Evolutionary conservation across 2,797 vertebrate genomes (phyloP).

Genomic region (Acanthis flammea): DNA sequence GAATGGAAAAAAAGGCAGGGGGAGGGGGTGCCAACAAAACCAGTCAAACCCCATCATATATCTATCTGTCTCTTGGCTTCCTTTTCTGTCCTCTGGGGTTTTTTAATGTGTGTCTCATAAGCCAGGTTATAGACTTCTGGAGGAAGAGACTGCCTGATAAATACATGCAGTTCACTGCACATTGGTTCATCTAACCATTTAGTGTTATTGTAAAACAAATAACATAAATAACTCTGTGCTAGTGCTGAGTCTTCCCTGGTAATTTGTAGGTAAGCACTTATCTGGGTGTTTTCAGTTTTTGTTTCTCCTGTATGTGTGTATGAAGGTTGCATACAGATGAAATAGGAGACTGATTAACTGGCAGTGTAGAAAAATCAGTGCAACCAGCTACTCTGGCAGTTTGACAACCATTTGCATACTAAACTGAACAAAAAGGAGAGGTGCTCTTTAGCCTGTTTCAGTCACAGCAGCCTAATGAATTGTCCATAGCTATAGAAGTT

Average conservation of each 20-base stretch:
- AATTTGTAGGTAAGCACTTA: not conserved
- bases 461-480: conserved; percentile 3
- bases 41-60: not conserved
- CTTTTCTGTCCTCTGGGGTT: not conserved
- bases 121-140: not conserved
- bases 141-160: not conserved
- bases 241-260: not conserved
- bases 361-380: conserved; percentile 1
- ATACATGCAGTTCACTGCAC: not conserved
- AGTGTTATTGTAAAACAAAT: not conserved
- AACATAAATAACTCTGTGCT: not conserved
- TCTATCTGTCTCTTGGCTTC: conserved; percentile 1
- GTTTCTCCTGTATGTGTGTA: not conserved
- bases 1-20: not conserved
- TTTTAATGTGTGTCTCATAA: conserved; percentile 18
- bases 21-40: not conserved
- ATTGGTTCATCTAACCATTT: not conserved
- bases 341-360: conserved; percentile 17
- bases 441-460: not conserved
- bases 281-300: not conserved
- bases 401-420: conserved; percentile 24
- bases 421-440: conserved; percentile 3
- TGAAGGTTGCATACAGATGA: conserved; percentile 36
- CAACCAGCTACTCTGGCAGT: conserved; percentile 19
- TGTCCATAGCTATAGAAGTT: not conserved